Conservation (phyloP, 2,797 vertebrate species). For the Arctocebus calabarensis region DNA sequence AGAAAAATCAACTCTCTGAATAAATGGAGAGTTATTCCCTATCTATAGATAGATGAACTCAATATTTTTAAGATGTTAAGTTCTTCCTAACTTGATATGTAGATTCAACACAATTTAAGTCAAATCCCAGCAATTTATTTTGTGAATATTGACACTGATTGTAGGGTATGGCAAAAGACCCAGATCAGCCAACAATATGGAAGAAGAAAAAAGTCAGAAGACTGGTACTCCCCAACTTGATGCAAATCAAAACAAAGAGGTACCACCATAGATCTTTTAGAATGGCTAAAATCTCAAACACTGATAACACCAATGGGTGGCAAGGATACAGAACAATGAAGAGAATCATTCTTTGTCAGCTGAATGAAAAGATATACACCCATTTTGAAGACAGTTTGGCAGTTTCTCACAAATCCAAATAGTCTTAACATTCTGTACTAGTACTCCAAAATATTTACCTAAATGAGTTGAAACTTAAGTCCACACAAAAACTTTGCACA, state of each 20-base stretch:
- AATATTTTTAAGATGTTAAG: background rate
- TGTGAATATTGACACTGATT: background rate
- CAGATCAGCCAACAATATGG: background rate
- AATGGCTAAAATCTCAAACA: background rate
- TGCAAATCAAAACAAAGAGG: background rate
- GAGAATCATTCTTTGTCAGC: background rate
- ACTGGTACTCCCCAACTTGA: background rate
- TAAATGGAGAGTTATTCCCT: background rate
- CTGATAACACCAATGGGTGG: background rate
- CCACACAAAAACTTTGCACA: background rate
- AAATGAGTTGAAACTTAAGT: background rate
- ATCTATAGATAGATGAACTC: background rate
- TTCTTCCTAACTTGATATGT: background rate
- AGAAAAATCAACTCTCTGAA: conserved; percentile 1
- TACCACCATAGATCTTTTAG: background rate
- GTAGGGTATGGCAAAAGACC: background rate
- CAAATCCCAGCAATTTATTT: conserved; percentile 5
- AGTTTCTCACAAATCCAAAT: background rate
- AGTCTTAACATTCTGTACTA: background rate
- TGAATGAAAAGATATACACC: background rate
- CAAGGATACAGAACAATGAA: background rate
- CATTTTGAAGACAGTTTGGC: background rate
- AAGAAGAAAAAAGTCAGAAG: background rate
- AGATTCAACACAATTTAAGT: background rate
- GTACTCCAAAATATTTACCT: background rate